Evolutionary conservation across 2,797 vertebrate species (phyloP), one percentile per base, ranked within the genome.

Genomic region (Arrhamphus sclerolepis): DNA sequence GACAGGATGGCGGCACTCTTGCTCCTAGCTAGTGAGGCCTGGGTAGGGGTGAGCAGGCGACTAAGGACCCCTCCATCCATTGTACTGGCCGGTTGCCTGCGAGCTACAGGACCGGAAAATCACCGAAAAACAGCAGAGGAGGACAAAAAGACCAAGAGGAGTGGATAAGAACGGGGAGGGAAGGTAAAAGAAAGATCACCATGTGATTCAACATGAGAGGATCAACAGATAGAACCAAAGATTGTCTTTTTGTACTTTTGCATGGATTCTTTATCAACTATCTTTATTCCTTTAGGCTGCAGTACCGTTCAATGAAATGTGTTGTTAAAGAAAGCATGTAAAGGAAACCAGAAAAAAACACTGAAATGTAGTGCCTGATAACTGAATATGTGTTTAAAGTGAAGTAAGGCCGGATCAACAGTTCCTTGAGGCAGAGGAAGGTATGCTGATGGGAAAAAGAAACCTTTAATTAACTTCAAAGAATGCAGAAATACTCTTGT

Each of bases 1-100:
- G 94, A 94, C 57, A 98, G 92, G 78, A 92, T 85, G 68, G 92
- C 94, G 76, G 94, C 91, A 61, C 95, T 98, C 94, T 95, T 97
- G 92, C 95, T 98, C 91, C 94, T 96, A 93, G 96, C 95, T 94
- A 97, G 89, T 80, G 96, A 96, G 57, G 94, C 93, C 92, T 96
- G 95, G 83, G 96, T 96, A 84, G 96, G 96, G 75, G 92, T 90
- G 71, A 97, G 94, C 82, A 97, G 93, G 72, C 94, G 95, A 90
- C 88, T 96, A 93, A 97, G 91, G 87, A 95, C 79, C 80, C 89
- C 93, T 93, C 91, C 94, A 72, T 96, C 95, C 94, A 92, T 82
- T 81, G 93, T 86, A 91, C 81, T 88, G 85, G 86, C 81, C 81
- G 89, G 88, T 75, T 91, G 89, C 81, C 91, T 94, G 72, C 87